These are phyloP conservation scores for Dynastes maya DNA, from an alignment of 2,888 invertebrate genomes.

Conservation along the genomic window DNA sequence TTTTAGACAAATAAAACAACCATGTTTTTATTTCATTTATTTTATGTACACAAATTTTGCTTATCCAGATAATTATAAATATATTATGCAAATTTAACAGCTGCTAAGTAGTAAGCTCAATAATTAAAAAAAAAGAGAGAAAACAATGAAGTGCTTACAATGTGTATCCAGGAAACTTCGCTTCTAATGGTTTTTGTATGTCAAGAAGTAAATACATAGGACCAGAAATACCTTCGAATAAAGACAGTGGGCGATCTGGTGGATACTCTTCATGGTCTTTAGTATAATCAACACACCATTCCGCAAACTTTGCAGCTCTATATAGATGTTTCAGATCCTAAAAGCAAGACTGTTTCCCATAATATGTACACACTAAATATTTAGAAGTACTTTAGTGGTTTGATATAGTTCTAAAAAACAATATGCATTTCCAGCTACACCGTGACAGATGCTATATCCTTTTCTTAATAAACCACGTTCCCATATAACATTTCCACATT, in stretches of 20 bases:
- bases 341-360: slow-evolving; percentile 56
- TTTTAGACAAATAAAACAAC: no score
- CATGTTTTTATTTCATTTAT: no score
- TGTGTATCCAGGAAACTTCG: slow-evolving; percentile 83
- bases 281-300: slow-evolving; percentile 85
- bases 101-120: no score
- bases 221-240: slow-evolving; percentile 89
- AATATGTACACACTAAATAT: not conserved
- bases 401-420: slow-evolving; percentile 85
- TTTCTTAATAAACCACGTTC: slow-evolving; percentile 84
- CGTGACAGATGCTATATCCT: slow-evolving; percentile 92
- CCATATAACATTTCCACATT: slow-evolving; percentile 88
- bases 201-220: slow-evolving; percentile 84
- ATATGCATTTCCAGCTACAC: slow-evolving; percentile 91
- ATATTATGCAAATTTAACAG: no score
- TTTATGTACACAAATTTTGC: no score
- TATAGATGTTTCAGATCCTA: slow-evolving; percentile 82
- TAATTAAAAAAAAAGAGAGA: not conserved
- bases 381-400: slow-evolving; percentile 74
- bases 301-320: slow-evolving; percentile 84
- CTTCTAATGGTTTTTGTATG: slow-evolving; percentile 75
- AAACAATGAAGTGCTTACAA: slow-evolving; percentile 57
- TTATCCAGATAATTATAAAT: no score
- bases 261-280: slow-evolving; percentile 78
- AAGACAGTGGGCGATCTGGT: slow-evolving; percentile 86